A percentile compares a stretch with the other conserved stretches of the same genome.
Conservation (phyloP, 2,888 invertebrate genomes). For the Masnerella sp. region DNA sequence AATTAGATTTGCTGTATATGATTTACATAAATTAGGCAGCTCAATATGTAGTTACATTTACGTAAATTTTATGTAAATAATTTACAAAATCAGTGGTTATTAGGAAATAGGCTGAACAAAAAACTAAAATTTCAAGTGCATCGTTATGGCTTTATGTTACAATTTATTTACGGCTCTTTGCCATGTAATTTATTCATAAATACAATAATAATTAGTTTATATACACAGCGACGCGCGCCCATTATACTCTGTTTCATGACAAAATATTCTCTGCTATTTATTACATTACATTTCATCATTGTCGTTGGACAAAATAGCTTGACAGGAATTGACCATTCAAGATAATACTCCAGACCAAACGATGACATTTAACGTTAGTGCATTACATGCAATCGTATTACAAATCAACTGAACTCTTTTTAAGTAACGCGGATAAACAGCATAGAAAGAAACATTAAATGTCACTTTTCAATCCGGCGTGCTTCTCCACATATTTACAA, state of each 20-base stretch:
- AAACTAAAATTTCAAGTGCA: constrained; percentile 26
- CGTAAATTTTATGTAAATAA: no score
- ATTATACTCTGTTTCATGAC: constrained; percentile 51
- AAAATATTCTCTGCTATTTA: constrained; percentile 56
- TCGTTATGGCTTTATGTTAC: constrained; percentile 63
- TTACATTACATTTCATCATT: constrained; percentile 34
- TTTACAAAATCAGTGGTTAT: no score
- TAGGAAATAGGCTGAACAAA: no score
- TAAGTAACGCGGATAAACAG: not conserved
- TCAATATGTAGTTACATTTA: no score
- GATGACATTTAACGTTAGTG: constrained; percentile 9
- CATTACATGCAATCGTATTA: not conserved
- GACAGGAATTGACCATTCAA: constrained; percentile 63
- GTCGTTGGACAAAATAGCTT: constrained; percentile 65
- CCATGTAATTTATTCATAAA: constrained; percentile 69
- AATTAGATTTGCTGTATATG: no score
- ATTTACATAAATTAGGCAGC: no score
- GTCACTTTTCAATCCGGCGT: constrained; percentile 11
- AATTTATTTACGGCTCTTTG: constrained; percentile 68
- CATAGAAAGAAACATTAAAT: constrained; percentile 7
- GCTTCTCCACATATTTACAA: constrained; percentile 26
- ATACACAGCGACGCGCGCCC: constrained; percentile 61
- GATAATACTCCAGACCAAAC: constrained; percentile 15
- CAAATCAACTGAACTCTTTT: not conserved
- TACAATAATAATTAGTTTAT: constrained; percentile 66